Conservation (phyloP, 2,797 vertebrate genomes). For the Siniperca obscura region DNA sequence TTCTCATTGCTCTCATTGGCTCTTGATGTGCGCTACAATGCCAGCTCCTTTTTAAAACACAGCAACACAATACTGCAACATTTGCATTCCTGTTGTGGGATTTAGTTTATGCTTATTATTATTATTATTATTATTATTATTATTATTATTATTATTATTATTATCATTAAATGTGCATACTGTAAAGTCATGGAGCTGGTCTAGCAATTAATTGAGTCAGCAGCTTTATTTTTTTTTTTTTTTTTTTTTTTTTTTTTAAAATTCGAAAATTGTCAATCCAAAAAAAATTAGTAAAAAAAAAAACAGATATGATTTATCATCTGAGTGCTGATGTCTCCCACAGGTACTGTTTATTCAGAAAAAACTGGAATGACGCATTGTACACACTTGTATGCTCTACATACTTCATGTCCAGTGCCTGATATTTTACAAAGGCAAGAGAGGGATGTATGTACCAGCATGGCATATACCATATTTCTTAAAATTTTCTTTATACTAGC, state of each 20-base stretch:
- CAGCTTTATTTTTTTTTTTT: too few relatives aligned
- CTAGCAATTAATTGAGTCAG: neutral
- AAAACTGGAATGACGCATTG: neutral
- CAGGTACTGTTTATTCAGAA: neutral
- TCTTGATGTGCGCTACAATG: neutral
- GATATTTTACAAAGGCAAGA: neutral
- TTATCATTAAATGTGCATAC: neutral
- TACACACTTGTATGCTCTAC: neutral
- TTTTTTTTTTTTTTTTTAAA: too few relatives aligned
- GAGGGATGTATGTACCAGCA: neutral
- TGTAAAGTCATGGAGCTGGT: neutral
- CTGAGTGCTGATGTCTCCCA: neutral
- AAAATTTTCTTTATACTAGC: neutral
- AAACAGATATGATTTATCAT: neutral
- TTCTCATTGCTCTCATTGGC: slow-evolving; percentile 4
- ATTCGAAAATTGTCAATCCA: too few relatives aligned
- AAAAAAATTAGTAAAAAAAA: too few relatives aligned
- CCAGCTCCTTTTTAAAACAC: neutral
- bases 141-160: slow-evolving; percentile 7
- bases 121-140: neutral
- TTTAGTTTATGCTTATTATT: slow-evolving; percentile 7
- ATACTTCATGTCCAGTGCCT: neutral
- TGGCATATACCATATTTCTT: neutral
- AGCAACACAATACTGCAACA: neutral
- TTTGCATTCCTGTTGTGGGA: neutral